Base-by-base conservation (phyloP, 2,113 vertebrate genomes). In the Tringa solitaria region DNA sequence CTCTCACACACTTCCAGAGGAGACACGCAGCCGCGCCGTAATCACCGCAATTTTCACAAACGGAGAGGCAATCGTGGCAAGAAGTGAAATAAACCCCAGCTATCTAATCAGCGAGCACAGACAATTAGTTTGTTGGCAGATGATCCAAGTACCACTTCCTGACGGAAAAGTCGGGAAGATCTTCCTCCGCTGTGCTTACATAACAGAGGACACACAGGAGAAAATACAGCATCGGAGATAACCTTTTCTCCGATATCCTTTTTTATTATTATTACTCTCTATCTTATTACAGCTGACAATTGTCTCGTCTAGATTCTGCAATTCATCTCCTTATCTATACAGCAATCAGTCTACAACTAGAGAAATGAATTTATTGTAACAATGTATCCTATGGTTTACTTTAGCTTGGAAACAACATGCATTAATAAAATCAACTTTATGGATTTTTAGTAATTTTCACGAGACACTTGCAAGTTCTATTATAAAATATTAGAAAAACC, bases 121-220 rank as follows among this genome's bases (percentile, higher is more conserved):
- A 73, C 82, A 83, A 81, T 12, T 4, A 53, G 22, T 63, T 69
- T 68, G 45, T 16, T 69, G 35, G 37, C 30, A 74, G 68, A 86
- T 26, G n/a, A 93, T 43, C 72, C 56, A 88, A 83, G 46, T 20
- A 56, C 9, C 63, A 46, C 70, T 84, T 94, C 63, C 84, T 13
- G 57, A 89, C 2, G 9, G 43, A 73, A 39, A n/a, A 80, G 77
- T 65, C 67, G 12, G 60, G n/a, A 87, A 76, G 45, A 92, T 84
- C 79, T 93, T 85, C 75, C 57, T 88, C 87, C 0, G 0, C 8
- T 54, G 67, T 24, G 76, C 93, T 97, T 96, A 96, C 74, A 63
- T 96, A 96, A 96, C 63, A 61, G 87, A 95, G 95, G 95, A 45
- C 96, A 95, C 46, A 80, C 72, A 82, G 96, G 93, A 94, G 87